Base-by-base conservation (phyloP, 2,113 vertebrate species). In the Centrocercus urophasianus region DNA sequence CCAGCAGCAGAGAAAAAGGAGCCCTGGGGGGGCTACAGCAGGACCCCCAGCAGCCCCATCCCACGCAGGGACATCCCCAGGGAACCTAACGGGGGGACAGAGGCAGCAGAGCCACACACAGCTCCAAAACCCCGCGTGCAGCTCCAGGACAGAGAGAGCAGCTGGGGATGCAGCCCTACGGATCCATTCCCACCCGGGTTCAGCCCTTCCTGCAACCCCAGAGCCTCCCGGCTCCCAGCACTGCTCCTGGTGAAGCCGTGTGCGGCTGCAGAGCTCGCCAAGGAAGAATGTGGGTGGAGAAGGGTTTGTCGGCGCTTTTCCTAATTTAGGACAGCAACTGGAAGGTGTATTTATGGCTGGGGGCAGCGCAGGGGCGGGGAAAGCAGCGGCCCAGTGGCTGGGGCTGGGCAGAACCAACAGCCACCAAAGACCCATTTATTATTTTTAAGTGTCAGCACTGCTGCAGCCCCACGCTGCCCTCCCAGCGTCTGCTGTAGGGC, bases 341-440 rank as follows among this genome's bases (percentile, higher is more conserved):
- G 82, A 63, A 90, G 77, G 91, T 43, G 47, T 67, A 83, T 90
- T 90, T 78, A 66, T 83, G 83, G 83, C 52, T 61, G 71, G 40
- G 57, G 76, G 75, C 42, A 34, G 25, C 64, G 9, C 42, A 21
- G 40, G 6, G 28, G 38, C 34, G 43, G 57, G 64, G 70, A 36
- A 47, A 89, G 80, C 74, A 59, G n/a, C 3, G 1, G 54, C 38
- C n/a, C 4, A 0, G 16, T 16, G 32, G 8, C 28, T 7, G 20
- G 64, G n/a, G n/a, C 36, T 52, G 56, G 20, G 70, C 76, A 72
- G 71, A 56, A 42, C 25, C 52, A 67, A 52, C 21, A 24, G 8
- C 61, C 48, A 38, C 20, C n/a, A n/a, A 24, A 18, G 16, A 21
- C 28, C 28, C 18, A 14, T 63, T 63, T 64, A 16, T 3, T 11